Evolutionary conservation across 2,888 invertebrate genomes (phyloP).

Genomic region (Sipha maydis): DNA sequence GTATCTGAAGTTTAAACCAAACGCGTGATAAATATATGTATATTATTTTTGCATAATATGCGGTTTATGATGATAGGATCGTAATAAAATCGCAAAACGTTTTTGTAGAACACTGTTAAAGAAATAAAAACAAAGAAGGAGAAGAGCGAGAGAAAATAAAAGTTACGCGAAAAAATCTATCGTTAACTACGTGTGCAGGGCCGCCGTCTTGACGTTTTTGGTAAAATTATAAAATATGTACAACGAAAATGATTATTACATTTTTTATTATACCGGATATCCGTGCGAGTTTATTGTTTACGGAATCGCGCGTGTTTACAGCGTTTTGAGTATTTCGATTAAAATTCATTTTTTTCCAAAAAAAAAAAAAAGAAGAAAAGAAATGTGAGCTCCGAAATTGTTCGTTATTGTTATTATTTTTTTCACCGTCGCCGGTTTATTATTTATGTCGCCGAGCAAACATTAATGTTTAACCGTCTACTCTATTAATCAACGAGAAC

Average conservation of each 20-base stretch:
- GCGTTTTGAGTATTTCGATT: neutral
- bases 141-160: neutral
- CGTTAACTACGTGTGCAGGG: neutral
- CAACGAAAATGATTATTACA: neutral
- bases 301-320: neutral
- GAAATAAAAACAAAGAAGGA: neutral
- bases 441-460: slow-evolving; percentile 8
- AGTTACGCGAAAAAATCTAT: neutral
- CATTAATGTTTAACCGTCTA: slow-evolving; percentile 8
- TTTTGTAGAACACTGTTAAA: neutral
- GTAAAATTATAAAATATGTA: neutral
- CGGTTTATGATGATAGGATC: neutral
- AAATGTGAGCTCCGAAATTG: neutral
- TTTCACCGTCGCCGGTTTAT: neutral
- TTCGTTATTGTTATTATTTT: no score
- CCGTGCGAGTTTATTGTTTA: neutral
- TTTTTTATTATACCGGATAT: neutral
- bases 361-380: no score
- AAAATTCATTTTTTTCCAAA: neutral
- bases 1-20: neutral
- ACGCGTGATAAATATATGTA: neutral
- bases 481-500: slow-evolving; percentile 24
- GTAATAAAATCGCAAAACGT: neutral
- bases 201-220: neutral
- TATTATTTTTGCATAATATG: neutral